Base-by-base conservation (phyloP, 2,888 invertebrate species). In the Deilephila elpenor region DNA sequence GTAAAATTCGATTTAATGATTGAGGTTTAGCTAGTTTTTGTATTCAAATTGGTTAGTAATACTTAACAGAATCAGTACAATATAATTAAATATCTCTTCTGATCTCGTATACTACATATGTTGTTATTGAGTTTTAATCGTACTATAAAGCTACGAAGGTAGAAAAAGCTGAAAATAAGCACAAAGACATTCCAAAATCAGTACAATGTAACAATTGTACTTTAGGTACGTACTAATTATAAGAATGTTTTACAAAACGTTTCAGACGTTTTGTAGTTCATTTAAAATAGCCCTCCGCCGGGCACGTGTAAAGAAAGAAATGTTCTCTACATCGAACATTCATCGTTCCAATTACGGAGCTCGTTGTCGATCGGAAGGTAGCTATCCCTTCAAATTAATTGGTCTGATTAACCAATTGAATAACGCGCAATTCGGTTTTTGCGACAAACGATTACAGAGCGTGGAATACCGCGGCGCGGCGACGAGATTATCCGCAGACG, bases 381-480 rank as follows among this genome's bases (percentile, higher is more conserved):
- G 88, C 86, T 86, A 89, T 89, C 84, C 84, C 82, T 86, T 90
- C 87, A 89, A 92, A 92, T 93, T 92, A 93, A 93, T 91, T 91
- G 88, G 89, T 91, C 91, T 92, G 92, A 93, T 93, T 90, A 91
- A 90, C 90, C 93, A 92, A 93, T 93, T 93, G 88, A 88, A 88
- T 91, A 89, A 86, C 85, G 86, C 82, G 85, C 86, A 86, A 87
- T 89, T 89, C 79, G 80, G 87, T 91, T 92, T 89, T 91, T 91
- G 78, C 77, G 82, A 79, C 82, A 76, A 78, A 76, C 78, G 82
- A 82, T 85, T 82, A 80, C 77, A 70, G 25, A 62, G 37, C 14
- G 59, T 25, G 62, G 29, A 72, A 64, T 72, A 73, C 73, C 70
- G 51, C 29, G 70, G 51, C 70, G 51, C 29, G 70, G 51, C 60